Conservation (phyloP, 2,113 vertebrate genomes). For the Phalacrocorax brasilianus region DNA sequence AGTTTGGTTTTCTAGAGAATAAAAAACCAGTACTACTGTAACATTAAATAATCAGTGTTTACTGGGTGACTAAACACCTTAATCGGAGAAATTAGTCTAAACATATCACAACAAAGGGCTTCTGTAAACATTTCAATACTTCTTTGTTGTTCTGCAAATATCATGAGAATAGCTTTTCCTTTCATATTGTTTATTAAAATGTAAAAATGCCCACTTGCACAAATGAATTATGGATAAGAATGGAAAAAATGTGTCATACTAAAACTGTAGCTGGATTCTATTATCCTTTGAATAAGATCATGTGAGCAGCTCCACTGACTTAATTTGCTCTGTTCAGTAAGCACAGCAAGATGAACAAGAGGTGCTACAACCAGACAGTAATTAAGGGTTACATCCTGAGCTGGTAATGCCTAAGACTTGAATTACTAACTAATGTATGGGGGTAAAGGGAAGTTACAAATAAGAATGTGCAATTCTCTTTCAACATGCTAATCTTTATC, state of each 20-base stretch:
- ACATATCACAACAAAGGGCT: slow-evolving; percentile 22
- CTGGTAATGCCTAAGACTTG: not conserved
- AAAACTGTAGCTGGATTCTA: not conserved
- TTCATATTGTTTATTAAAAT: slow-evolving; percentile 41
- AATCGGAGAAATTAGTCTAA: slow-evolving; percentile 20
- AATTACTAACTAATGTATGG: not conserved
- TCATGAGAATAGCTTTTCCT: slow-evolving; percentile 36
- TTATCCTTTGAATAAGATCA: not conserved
- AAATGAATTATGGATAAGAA: slow-evolving; percentile 59
- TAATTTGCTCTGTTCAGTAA: not conserved
- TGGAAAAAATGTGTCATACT: slow-evolving; percentile 11
- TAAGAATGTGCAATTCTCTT: not conserved
- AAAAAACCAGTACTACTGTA: not conserved
- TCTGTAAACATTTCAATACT: slow-evolving; percentile 33
- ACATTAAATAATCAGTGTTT: not conserved
- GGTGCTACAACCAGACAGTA: not conserved
- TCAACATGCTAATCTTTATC: not conserved
- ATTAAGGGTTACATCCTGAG: not conserved
- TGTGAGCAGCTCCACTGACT: not conserved
- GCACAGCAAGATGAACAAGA: not conserved
- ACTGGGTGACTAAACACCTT: not conserved
- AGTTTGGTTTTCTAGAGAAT: not conserved
- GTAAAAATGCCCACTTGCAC: slow-evolving; percentile 36
- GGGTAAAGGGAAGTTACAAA: not conserved
- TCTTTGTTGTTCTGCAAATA: slow-evolving; percentile 23